Evolutionary conservation across 2,888 invertebrate species (phyloP), one percentile per base, ranked within the genome.

Genomic region (Cataglyphis rosenhaueri): DNA sequence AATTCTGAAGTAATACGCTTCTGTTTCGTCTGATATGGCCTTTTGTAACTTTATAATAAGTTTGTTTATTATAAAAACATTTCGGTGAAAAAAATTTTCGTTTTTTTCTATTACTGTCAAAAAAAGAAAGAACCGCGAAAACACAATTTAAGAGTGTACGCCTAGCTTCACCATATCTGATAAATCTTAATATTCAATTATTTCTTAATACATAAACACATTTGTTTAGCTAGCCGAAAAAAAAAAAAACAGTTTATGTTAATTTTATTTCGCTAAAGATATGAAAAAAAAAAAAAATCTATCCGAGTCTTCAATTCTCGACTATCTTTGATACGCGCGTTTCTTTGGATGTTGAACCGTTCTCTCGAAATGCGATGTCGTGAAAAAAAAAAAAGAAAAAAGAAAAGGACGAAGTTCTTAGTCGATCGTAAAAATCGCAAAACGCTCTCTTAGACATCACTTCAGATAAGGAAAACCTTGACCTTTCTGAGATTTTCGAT

Each of bases 391-490:
- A 55, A 55, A 41, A 32, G 41, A 38, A 44, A 59, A 62, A 55
- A 35, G 48, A 32, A 48, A 41, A 48, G 32, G 32, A 82, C 38
- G 44, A 65, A 74, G 57, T 71, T 85, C 89, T 32, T 38, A 75
- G 66, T 65, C 66, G 44, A 52, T 87, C 85, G 81, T 87, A 88
- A 88, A 89, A 85, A 76, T 87, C 66, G 12, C 57, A 44, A 55
- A 68, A 83, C 48, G 8, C 25, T 25, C 59, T 78, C 76, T 38
- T 38, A 52, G 62, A 38, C 59, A 6, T 32, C 35, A 32, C 21
- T 10, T 25, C 81, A 85, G 84, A 87, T 87, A 89, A 89, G 85
- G 81, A 70, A 61, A 79, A 41, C 89, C 89, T 89, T 88, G 88
- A 88, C 87, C 88, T 88, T 88, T 88, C 59, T 59, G 32, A 15